These are phyloP conservation scores for Rhincodon typus DNA, from an alignment of 2,797 vertebrate species.

Conservation along the genomic window DNA sequence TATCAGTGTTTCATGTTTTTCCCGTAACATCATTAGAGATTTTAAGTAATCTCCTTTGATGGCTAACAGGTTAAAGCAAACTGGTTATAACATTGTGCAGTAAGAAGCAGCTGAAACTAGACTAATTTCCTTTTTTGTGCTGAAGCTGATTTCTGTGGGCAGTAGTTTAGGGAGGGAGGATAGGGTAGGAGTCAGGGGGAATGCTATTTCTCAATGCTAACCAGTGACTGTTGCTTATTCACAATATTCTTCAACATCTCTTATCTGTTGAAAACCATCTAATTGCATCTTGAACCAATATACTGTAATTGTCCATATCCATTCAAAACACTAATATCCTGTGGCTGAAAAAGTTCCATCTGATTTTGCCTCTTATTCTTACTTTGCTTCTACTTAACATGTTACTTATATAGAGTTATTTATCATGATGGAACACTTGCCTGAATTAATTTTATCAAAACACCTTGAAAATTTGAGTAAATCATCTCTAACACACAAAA, in stretches of 20 bases:
- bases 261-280: neutral
- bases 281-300: neutral
- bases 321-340: neutral
- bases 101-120: neutral
- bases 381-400: neutral
- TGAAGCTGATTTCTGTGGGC: neutral
- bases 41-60: slow-evolving; percentile 14
- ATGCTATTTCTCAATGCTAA: neutral
- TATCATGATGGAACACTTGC: neutral
- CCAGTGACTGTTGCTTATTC: neutral
- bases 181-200: too few species aligned
- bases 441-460: neutral
- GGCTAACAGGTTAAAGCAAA: neutral
- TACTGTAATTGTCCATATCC: neutral
- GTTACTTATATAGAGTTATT: neutral
- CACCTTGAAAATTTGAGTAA: neutral
- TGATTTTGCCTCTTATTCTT: too few species aligned
- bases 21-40: neutral
- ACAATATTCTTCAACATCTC: neutral
- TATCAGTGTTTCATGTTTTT: neutral
- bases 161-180: neutral
- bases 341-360: neutral
- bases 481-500: neutral
- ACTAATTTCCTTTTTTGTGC: neutral
- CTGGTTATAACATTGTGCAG: neutral